These are phyloP conservation scores for Lasioglossum pauxillum DNA, from an alignment of 2,888 invertebrate genomes.

Conservation along the genomic window DNA sequence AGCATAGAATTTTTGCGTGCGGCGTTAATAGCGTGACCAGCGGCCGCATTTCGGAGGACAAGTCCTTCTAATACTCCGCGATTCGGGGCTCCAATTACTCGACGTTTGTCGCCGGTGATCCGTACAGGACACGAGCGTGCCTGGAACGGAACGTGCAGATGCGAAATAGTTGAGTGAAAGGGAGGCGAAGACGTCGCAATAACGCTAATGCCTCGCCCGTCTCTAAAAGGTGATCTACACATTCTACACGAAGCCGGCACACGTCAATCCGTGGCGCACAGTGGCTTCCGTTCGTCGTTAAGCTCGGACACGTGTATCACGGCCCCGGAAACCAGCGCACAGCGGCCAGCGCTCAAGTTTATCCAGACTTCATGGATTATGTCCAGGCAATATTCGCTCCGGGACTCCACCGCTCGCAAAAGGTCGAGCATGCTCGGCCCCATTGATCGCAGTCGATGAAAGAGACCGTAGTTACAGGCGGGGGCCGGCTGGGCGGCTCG, in stretches of 20 bases:
- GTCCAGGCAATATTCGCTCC: constrained; percentile 57
- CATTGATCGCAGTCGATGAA: constrained; percentile 60
- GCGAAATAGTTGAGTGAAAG: constrained; percentile 18
- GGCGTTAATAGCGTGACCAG: neutral
- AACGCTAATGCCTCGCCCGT: constrained; percentile 51
- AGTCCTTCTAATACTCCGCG: neutral
- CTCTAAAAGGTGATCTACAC: constrained; percentile 36
- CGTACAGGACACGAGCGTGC: neutral
- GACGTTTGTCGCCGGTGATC: neutral
- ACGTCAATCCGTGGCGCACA: constrained; percentile 36
- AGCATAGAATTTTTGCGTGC: constrained; percentile 1
- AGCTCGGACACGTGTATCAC: constrained; percentile 40
- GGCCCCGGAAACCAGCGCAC: constrained; percentile 1
- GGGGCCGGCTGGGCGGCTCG: neutral
- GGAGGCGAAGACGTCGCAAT: constrained; percentile 47
- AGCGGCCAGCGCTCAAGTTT: constrained; percentile 7
- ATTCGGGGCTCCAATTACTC: neutral
- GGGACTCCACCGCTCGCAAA: constrained; percentile 23
- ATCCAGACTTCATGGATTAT: constrained; percentile 45
- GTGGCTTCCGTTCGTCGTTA: constrained; percentile 41
- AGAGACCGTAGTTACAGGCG: constrained; percentile 16
- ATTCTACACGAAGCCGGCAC: constrained; percentile 26
- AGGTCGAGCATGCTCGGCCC: constrained; percentile 27
- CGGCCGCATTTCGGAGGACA: neutral
- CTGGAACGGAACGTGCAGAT: neutral